Base-by-base conservation (phyloP, 1,140 invertebrate genomes). In the Arctopsyche grandis region DNA sequence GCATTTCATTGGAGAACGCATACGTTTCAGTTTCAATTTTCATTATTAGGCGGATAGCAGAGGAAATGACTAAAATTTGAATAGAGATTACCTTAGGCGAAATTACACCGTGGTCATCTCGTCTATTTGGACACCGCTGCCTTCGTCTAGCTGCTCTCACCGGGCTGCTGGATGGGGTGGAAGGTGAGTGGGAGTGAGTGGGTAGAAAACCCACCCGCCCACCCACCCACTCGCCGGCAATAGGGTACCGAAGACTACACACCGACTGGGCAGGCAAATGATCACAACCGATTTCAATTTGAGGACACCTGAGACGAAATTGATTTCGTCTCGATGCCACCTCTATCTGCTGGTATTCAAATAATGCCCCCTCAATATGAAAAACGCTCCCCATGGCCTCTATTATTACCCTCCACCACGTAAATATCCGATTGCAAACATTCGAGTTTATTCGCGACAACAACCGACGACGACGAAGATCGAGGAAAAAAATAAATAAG, bases 291-390 rank as follows among this genome's bases (percentile, higher is more conserved):
- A 48, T 74, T 56, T 26, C 71, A 56, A 56, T 74, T 74, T 26
- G 48, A 74, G 71, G 24, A 48, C 71, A 74, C 71, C 71, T 56
- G 71, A 74, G 71, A 74, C 46, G 71, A 48, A 74, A 74, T 74
- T 74, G 71, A 74, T 74, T 74, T 74, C 71, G 71, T 26, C 71
- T 73, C 70, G n/a, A 9, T 56, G 71, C 71, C 71, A 74, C 71
- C 71, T 56, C 71, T 38, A 38, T 74, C 71, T n/a, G n/a, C n/a
- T 21, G 24, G 71, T 56, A 29, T 74, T 74, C 71, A 56, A 74
- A 74, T 74, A 74, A 74, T 56, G 12, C 16, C 24, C 48, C n/a
- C n/a, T 26, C 21, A 26, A 66, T 66, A 29, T 29, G 63, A 66
- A 12, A 66, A 10, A 66, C 58, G 9, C 10, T 16, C 10, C 10